Evolutionary conservation across 2,888 invertebrate species (phyloP), one percentile per base, ranked within the genome.

Genomic region (Lottia gigantea): DNA sequence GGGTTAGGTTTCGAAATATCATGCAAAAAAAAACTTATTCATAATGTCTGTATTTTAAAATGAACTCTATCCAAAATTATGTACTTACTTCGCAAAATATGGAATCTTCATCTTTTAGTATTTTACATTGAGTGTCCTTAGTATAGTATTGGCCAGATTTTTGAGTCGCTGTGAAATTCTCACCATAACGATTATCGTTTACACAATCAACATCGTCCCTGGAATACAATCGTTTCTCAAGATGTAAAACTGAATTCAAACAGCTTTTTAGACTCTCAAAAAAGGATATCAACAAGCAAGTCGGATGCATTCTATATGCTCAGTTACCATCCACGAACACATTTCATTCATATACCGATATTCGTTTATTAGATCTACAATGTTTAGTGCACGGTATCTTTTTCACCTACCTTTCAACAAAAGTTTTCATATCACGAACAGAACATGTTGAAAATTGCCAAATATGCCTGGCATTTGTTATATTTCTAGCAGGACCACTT

Each of bases 401-500:
- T 31, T 31, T 31, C 31, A 31, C 55, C 11, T 23, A 55, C 55
- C 55, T 55, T 6, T 55, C 55, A 14, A 55, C 55, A 14, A 23
- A 55, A 23, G 55, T 14, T 19, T 55, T 55, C 12, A 55, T 55
- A 55, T 55, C 55, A 12, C 55, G 19, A 7, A 55, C 55, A 12
- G 55, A 19, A 19, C 55, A 55, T 8, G 55, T 55, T 55, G 55
- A 55, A 55, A 55, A 55, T 23, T 55, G 55, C 55, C 55, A 55
- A 23, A 19, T 19, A 12, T 23, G 55, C 7, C 23, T 19, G 23
- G 55, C 55, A 8, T 19, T 3, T 23, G 55, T 14, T 11, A 12
- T 19, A 4, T 55, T 14, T 23, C 11, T 11, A 12, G 15, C 23
- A 11, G 55, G 55, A 3, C 23, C 14, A 23, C 19, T 23, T 23